Evolutionary conservation across 2,797 vertebrate genomes (phyloP).

Genomic region (Allochrocebus solatus): DNA sequence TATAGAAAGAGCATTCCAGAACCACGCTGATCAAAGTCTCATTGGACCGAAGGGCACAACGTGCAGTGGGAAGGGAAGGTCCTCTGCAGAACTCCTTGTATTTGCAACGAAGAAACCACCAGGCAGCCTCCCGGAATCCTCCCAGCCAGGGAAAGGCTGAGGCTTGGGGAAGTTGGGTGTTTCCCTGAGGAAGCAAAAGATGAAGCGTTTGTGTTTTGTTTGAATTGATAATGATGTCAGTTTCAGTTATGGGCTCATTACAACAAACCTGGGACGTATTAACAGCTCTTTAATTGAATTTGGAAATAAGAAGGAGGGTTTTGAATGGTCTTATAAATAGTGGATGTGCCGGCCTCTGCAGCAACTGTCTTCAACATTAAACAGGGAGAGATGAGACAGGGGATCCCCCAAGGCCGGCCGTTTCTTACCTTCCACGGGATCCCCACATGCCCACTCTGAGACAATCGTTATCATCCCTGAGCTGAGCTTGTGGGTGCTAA

Average conservation of each 20-base stretch:
- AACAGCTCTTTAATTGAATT: conserved; percentile 70
- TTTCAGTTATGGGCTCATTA: conserved; percentile 70
- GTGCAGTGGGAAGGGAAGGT: background rate
- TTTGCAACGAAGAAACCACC: background rate
- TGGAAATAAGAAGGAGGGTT: conserved; percentile 64
- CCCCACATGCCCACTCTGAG: accelerated
- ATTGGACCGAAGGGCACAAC: background rate
- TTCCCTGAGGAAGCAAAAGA: conserved; percentile 62
- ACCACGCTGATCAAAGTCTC: background rate
- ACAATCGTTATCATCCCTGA: background rate
- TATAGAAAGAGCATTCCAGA: conserved; percentile 23
- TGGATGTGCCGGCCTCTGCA: background rate
- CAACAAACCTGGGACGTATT: conserved; percentile 72
- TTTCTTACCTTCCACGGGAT: background rate
- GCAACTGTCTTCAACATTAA: background rate
- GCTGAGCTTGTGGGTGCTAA: accelerated
- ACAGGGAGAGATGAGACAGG: background rate
- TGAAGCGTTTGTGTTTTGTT: conserved; percentile 53
- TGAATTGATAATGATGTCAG: conserved; percentile 74
- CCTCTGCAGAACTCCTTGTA: background rate
- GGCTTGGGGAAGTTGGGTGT: background rate
- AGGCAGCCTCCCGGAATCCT: background rate
- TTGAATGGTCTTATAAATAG: conserved; percentile 25
- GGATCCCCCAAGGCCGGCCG: background rate
- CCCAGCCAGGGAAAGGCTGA: background rate